These are phyloP conservation scores for Drosophila algonquin DNA, from an alignment of 2,888 invertebrate genomes.

Conservation along the genomic window DNA sequence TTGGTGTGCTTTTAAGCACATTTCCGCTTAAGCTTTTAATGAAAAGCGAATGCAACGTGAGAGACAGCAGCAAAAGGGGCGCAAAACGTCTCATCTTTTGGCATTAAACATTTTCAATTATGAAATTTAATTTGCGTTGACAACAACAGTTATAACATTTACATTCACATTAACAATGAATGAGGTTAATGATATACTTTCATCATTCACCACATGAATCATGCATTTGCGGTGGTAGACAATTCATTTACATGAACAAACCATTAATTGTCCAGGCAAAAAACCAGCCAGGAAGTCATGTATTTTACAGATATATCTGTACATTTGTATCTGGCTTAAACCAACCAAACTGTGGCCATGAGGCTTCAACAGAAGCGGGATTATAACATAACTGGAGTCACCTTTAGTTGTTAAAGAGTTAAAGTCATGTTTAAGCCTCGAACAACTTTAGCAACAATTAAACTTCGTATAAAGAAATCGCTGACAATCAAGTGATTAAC, in stretches of 20 bases:
- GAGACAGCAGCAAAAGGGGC: neutral
- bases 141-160: no score
- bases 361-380: neutral
- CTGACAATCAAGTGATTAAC: slow-evolving; percentile 23
- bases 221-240: slow-evolving; percentile 7
- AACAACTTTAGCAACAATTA: neutral
- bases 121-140: slow-evolving; percentile 52
- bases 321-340: neutral
- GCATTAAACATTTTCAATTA: slow-evolving; percentile 51
- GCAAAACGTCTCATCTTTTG: neutral
- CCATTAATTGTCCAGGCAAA: slow-evolving; percentile 13
- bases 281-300: slow-evolving; percentile 7
- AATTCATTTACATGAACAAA: slow-evolving; percentile 27
- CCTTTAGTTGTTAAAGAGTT: neutral
- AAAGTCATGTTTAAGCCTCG: no score
- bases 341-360: neutral
- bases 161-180: slow-evolving; percentile 26
- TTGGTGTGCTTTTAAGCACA: slow-evolving; percentile 35
- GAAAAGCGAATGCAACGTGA: slow-evolving; percentile 48
- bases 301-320: neutral
- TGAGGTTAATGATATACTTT: slow-evolving; percentile 36
- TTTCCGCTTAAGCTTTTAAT: slow-evolving; percentile 57
- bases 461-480: neutral
- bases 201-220: neutral
- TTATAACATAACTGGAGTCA: neutral